Percentiles rank a stretch among this genome's conserved stretches.
Conservation (phyloP, 2,113 vertebrate genomes). For the Numida meleagris region DNA sequence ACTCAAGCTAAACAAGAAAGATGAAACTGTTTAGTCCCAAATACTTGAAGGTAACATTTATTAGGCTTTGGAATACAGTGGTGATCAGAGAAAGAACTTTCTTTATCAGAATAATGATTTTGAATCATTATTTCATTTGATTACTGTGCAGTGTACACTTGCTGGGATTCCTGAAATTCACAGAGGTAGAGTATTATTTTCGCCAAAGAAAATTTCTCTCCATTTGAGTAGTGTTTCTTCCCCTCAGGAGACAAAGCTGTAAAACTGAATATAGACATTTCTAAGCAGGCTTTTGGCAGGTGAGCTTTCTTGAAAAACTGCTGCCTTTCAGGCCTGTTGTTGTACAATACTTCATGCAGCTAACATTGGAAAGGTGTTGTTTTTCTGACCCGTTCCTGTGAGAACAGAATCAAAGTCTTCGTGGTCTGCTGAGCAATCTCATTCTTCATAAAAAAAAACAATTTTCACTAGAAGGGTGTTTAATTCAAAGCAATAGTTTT, state of each 20-base stretch:
- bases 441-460: neutral
- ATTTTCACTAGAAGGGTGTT: rapidly evolving
- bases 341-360: neutral
- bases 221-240: neutral
- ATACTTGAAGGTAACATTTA: neutral
- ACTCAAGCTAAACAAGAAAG: neutral
- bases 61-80: neutral
- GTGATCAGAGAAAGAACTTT: neutral
- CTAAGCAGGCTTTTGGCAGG: neutral
- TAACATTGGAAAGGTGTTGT: neutral
- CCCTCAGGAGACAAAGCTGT: neutral
- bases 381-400: neutral
- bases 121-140: neutral
- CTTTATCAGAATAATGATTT: neutral
- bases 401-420: neutral
- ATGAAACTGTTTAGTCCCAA: neutral
- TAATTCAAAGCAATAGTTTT: neutral
- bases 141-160: neutral
- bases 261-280: neutral
- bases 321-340: neutral
- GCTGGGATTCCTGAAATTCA: neutral
- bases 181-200: neutral
- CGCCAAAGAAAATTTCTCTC: neutral
- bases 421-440: neutral
- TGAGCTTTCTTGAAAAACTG: neutral